Evolutionary conservation across 2,797 vertebrate species (phyloP), one percentile per base, ranked within the genome.

Genomic region (Sandelia bainsii): DNA sequence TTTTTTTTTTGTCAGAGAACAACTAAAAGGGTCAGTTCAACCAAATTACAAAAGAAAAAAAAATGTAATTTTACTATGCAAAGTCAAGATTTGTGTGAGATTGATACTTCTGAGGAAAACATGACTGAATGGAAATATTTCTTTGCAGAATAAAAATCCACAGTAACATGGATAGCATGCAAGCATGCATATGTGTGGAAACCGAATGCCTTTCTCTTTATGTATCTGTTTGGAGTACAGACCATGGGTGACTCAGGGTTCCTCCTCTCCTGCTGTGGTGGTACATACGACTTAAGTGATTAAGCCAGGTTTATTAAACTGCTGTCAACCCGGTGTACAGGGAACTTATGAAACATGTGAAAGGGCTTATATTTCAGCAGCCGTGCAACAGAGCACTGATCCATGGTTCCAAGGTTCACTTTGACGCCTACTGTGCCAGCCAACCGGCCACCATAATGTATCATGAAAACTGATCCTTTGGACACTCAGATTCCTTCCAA

Each of bases 261-360:
- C 49, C 58, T 44, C 39, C 46, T 19, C 20, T 51, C 45, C 82
- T 29, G 50, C 65, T 83, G 79, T 54, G 65, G 75, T 3, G 10
- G 62, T 46, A 54, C 77, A 66, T 74, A 66, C 67, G 66, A 80
- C 83, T 86, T 54, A 82, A 70, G 69, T 66, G 69, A 83, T 89
- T 77, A 85, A 70, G 51, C 66, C 63, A 69, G 67, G 32, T 85
- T 87, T 64, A 89, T 80, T 90, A 89, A 87, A 82, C 48, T 23
- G 61, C 58, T 54, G 66, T 82, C 77, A 81, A 67, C 63, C 65
- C 74, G 75, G 75, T 82, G 77, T 74, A 76, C 62, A 59, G 57
- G 46, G 49, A 84, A 80, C 78, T 86, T 83, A 84, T 82, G 52
- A 87, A 87, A 88, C 89, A 92, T 17, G 60, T 88, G 88, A 83